Evolutionary conservation across 2,797 vertebrate genomes (phyloP).

Genomic region (Cygnus olor): DNA sequence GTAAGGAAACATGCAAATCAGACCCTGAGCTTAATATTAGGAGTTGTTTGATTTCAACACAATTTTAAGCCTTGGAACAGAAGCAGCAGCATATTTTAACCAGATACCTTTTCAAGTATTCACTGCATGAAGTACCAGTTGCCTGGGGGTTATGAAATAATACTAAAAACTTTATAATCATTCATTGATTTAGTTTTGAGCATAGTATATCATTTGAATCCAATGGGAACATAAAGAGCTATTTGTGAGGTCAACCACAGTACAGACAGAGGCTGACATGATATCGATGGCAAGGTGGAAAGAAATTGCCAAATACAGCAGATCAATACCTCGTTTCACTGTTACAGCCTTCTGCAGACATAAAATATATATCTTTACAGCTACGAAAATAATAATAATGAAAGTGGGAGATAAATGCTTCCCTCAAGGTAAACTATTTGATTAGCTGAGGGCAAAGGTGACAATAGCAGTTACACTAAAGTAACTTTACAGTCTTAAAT

Average conservation of each 20-base stretch:
- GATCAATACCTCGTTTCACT: constrained; percentile 99
- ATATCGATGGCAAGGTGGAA: constrained; percentile 95
- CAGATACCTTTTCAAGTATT: constrained; percentile 79
- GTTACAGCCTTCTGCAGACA: constrained; percentile 92
- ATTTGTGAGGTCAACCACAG: constrained; percentile 95
- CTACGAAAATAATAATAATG: constrained; percentile 91
- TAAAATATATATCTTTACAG: constrained; percentile 95
- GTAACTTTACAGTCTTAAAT: constrained; percentile 85
- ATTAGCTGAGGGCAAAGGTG: constrained; percentile 95
- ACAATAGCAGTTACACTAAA: constrained; percentile 78
- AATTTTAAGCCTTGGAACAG: constrained; percentile 29
- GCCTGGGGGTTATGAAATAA: constrained; percentile 89
- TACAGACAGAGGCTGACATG: constrained; percentile 89
- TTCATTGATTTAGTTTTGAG: constrained; percentile 98
- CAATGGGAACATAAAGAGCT: constrained; percentile 93
- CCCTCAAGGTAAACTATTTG: constrained; percentile 98
- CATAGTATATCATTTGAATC: constrained; percentile 98
- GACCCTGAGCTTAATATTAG: not conserved
- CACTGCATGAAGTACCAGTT: constrained; percentile 83
- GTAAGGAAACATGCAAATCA: not conserved
- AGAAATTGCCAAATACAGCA: constrained; percentile 98
- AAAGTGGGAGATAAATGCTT: constrained; percentile 89
- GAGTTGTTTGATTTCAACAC: not conserved
- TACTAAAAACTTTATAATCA: constrained; percentile 98
- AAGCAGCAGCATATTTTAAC: constrained; percentile 67